A percentile compares a stretch with the other conserved stretches of the same genome.
Evolutionary conservation across 1,140 invertebrate genomes (phyloP).

Genomic region (Radopholus similis): DNA sequence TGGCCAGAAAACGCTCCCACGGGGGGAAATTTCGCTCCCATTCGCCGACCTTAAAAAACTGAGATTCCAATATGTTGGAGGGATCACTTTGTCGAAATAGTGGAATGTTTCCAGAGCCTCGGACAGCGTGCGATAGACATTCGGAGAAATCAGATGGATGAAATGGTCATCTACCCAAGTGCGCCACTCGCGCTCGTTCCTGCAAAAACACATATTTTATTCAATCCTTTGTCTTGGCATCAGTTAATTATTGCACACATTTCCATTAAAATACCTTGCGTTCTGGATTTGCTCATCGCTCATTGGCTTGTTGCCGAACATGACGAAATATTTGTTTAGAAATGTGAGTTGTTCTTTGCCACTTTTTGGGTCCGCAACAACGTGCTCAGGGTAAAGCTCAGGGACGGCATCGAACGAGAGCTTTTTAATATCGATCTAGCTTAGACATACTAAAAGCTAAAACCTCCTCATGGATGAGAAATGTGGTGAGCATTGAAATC

Average conservation of each 20-base stretch:
- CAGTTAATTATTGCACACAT: no score
- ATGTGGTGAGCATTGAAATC: slow-evolving; percentile 78
- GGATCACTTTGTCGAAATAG: slow-evolving; percentile 79
- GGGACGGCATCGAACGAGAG: slow-evolving; percentile 70
- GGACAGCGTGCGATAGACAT: slow-evolving; percentile 80
- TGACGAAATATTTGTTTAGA: slow-evolving; percentile 90
- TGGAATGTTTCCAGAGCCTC: slow-evolving; percentile 85
- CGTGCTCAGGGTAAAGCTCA: slow-evolving; percentile 76
- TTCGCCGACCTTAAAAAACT: slow-evolving; percentile 80
- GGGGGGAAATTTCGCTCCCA: slow-evolving; percentile 83
- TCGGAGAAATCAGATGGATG: slow-evolving; percentile 76
- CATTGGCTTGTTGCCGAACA: slow-evolving; percentile 69
- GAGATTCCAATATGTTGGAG: no score
- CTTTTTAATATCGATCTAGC: not conserved
- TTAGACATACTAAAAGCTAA: not conserved
- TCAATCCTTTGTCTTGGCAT: not conserved
- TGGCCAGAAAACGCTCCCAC: slow-evolving; percentile 78
- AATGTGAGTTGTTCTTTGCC: slow-evolving; percentile 69
- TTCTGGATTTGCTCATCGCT: slow-evolving; percentile 41
- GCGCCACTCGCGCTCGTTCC: slow-evolving; percentile 87
- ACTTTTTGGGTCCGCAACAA: slow-evolving; percentile 63
- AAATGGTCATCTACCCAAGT: slow-evolving; percentile 78
- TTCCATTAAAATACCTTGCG: slow-evolving; percentile 46
- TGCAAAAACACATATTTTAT: slow-evolving; percentile 59
- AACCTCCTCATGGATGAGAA: slow-evolving; percentile 68